A percentile compares a stretch with the other conserved stretches of the same genome.
Conservation (phyloP, 37 sponge, comb jelly and placozoan genomes). For the Hexactinellida sp. region DNA sequence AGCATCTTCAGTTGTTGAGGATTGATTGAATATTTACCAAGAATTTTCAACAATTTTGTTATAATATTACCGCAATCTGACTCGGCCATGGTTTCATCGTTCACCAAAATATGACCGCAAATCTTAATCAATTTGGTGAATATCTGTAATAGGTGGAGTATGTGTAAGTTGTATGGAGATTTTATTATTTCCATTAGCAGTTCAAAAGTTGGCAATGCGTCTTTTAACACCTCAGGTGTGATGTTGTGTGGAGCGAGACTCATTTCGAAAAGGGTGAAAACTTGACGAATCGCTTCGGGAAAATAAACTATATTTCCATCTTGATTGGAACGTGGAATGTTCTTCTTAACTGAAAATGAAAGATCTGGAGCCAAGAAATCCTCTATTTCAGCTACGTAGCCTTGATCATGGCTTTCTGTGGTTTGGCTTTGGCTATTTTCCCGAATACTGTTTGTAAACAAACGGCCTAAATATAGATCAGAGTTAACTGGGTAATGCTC, state of each 20-base stretch:
- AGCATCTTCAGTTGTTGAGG: background rate
- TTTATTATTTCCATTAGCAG: background rate
- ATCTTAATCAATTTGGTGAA: background rate
- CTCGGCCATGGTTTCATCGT: background rate
- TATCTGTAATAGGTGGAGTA: background rate
- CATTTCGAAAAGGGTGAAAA: background rate
- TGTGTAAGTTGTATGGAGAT: slow-evolving; percentile 3
- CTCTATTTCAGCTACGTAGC: background rate
- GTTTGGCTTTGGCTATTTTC: background rate
- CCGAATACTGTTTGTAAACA: slow-evolving; percentile 6
- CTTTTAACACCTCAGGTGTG: background rate
- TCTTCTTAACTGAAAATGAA: background rate
- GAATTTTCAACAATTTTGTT: background rate
- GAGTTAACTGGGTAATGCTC: background rate
- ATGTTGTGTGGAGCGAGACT: background rate
- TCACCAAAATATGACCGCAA: background rate
- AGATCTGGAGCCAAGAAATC: background rate
- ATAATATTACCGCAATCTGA: background rate
- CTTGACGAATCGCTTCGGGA: background rate
- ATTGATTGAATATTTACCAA: background rate
- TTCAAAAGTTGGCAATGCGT: slow-evolving; percentile 10
- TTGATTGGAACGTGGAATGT: background rate
- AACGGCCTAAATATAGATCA: background rate
- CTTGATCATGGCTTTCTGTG: background rate
- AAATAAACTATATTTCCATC: background rate